Percentiles rank a stretch among this genome's conserved stretches.
Evolutionary conservation across 2,113 vertebrate species (phyloP).

Genomic region (Chlorodrepanis virens): DNA sequence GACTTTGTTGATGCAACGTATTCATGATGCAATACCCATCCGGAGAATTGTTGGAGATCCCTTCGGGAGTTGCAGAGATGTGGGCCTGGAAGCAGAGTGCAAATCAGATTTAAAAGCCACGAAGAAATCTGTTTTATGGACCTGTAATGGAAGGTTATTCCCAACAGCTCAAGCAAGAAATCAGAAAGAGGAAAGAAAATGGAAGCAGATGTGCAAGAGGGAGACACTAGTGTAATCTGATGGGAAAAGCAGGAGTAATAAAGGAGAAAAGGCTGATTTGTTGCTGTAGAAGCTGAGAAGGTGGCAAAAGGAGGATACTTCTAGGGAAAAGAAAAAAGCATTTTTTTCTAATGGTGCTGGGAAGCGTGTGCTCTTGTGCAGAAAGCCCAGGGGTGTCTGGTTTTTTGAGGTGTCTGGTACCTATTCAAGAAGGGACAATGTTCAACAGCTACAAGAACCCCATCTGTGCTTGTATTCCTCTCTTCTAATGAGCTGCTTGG

Average conservation of each 20-base stretch:
- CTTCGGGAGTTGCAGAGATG: neutral
- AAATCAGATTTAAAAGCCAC: neutral
- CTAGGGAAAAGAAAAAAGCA: neutral
- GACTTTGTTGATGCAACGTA: neutral
- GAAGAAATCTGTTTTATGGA: neutral
- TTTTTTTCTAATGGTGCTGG: neutral
- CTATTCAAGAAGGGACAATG: neutral
- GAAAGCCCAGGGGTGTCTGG: neutral
- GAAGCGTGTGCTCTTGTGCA: neutral
- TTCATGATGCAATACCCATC: neutral
- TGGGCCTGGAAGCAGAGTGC: neutral
- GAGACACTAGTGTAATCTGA: neutral
- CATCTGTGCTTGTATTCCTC: neutral
- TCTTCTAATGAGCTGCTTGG: neutral
- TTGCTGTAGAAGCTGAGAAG: neutral
- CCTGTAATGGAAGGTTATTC: neutral
- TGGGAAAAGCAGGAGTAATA: neutral
- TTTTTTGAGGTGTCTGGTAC: neutral
- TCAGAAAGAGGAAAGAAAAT: neutral
- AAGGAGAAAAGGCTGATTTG: neutral
- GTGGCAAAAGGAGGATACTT: neutral
- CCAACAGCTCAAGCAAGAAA: neutral
- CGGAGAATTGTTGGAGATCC: neutral
- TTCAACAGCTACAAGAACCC: neutral
- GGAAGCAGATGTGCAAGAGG: neutral